These are phyloP conservation scores for Chironomus striatipennis DNA, from an alignment of 1,140 invertebrate genomes.

Conservation along the genomic window DNA sequence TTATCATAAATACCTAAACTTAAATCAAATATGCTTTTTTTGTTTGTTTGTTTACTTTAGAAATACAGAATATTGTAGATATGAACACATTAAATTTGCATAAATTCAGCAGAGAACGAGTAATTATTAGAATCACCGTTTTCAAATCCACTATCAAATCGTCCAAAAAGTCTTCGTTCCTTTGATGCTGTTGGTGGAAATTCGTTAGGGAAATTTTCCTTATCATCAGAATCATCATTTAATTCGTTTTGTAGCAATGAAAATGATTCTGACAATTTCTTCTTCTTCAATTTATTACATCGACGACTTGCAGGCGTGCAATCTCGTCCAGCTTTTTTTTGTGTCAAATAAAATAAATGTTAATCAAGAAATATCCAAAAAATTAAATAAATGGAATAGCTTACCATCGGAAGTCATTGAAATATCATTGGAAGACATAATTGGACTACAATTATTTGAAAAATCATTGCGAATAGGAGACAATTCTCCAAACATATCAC, in stretches of 20 bases:
- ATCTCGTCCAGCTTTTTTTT: background rate
- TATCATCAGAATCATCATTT: background rate
- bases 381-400: background rate
- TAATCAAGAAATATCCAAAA: background rate
- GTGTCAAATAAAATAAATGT: background rate
- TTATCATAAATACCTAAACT: too few relatives aligned
- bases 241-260: background rate
- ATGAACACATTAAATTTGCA: slow-evolving; percentile 9
- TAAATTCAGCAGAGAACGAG: background rate
- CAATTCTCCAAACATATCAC: background rate
- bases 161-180: background rate
- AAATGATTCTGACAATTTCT: background rate
- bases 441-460: background rate
- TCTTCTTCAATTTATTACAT: background rate
- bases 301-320: background rate
- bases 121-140: background rate
- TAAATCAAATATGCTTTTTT: slow-evolving; percentile 18
- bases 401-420: background rate
- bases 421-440: slow-evolving; percentile 1
- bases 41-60: slow-evolving; percentile 10
- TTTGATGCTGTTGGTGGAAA: background rate
- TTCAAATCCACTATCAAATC: background rate
- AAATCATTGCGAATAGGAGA: background rate
- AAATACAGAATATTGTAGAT: background rate
- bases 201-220: background rate